A percentile compares a stretch with the other conserved stretches of the same genome.
These are phyloP conservation scores for Pristionchus japonicus DNA, from an alignment of 2,888 invertebrate genomes.

Conservation along the genomic window DNA sequence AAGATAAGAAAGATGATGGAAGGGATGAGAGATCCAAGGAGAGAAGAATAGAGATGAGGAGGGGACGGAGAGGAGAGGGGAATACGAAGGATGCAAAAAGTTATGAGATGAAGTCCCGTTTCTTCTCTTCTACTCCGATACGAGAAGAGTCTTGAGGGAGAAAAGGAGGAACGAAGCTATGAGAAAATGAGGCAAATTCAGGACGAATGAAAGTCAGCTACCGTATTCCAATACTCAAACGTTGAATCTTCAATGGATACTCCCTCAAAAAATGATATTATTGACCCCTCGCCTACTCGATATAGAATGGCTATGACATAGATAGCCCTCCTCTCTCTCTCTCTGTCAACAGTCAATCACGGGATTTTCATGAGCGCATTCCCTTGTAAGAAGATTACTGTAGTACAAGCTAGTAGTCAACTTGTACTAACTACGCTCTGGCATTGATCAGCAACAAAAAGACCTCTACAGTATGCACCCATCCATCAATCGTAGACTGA, in stretches of 20 bases:
- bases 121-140: not conserved
- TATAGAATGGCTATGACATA: not conserved
- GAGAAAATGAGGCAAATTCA: not conserved
- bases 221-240: not conserved
- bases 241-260: not conserved
- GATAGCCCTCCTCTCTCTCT: not conserved
- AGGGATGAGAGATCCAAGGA: constrained; percentile 21
- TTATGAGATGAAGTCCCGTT: constrained; percentile 14
- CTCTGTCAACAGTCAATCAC: not conserved
- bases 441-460: not conserved
- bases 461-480: not conserved
- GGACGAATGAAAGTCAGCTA: not conserved
- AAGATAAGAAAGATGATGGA: constrained; percentile 14
- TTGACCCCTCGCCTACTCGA: not conserved
- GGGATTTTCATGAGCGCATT: not conserved
- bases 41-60: too few relatives aligned
- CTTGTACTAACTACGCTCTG: not conserved
- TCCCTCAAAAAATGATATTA: not conserved
- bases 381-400: constrained; percentile 14
- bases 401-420: not conserved
- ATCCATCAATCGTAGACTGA: not conserved
- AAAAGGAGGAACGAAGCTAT: not conserved
- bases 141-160: not conserved
- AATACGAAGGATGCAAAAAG: constrained; percentile 6
- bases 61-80: not conserved